Conservation (phyloP, 1,140 invertebrate species). For the Neuroterus valhalla region DNA sequence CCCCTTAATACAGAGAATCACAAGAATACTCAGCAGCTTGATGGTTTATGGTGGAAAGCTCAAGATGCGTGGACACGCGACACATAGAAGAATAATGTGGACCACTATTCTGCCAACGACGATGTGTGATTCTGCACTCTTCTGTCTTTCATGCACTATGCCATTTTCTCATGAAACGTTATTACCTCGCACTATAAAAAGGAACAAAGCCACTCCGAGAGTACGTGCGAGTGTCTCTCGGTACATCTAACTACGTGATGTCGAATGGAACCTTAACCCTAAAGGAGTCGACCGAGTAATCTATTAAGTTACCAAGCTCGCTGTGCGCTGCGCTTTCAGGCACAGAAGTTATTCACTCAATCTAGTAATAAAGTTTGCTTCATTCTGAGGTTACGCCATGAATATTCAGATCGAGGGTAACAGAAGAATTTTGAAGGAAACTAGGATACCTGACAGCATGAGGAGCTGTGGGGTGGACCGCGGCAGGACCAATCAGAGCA, state of each 20-base stretch:
- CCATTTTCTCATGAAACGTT: constrained; percentile 51
- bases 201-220: constrained; percentile 41
- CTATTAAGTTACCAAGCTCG: constrained; percentile 17
- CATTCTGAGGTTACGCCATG: background rate
- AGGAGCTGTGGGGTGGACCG: too few species aligned
- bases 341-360: background rate
- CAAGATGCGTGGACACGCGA: constrained; percentile 46
- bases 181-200: constrained; percentile 57
- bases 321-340: background rate
- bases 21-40: too few species aligned
- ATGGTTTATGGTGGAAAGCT: constrained; percentile 37
- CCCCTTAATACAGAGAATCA: background rate
- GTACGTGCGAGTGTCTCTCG: constrained; percentile 21
- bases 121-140: constrained; percentile 53
- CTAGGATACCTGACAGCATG: too few species aligned
- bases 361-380: background rate
- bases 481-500: too few species aligned
- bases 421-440: too few species aligned
- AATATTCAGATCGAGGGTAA: background rate
- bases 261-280: constrained; percentile 13
- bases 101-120: constrained; percentile 31
- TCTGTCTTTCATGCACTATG: constrained; percentile 49
- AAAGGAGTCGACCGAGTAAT: constrained; percentile 1
- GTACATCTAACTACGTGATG: constrained; percentile 22
- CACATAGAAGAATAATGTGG: constrained; percentile 54